Percentiles rank a stretch among this genome's conserved stretches.
Evolutionary conservation across 2,113 vertebrate species (phyloP).

Genomic region (Litocranius walleri): DNA sequence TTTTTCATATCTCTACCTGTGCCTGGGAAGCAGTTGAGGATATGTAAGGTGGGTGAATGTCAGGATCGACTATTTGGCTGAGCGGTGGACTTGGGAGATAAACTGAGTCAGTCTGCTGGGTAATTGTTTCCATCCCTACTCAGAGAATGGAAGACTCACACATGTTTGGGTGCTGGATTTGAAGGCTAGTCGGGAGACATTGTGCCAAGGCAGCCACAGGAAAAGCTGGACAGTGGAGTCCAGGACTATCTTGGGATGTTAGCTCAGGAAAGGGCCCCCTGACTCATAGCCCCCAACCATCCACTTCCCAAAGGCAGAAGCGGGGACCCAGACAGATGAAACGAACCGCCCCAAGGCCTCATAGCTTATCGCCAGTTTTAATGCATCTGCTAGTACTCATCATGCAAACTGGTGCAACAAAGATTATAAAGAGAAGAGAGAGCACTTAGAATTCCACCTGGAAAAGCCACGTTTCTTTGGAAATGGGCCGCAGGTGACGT

Average conservation of each 20-base stretch:
- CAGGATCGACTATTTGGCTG: neutral
- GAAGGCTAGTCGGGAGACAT: neutral
- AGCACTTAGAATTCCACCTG: conserved; percentile 37
- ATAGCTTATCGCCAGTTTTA: neutral
- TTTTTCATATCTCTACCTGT: neutral
- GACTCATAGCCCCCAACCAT: neutral
- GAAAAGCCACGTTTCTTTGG: conserved; percentile 62
- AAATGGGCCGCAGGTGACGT: conserved; percentile 57
- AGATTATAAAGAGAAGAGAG: neutral
- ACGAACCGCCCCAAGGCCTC: neutral
- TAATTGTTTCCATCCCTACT: neutral
- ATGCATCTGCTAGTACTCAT: neutral
- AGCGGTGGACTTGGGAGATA: neutral
- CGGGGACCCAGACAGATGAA: neutral
- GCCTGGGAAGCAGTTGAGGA: neutral
- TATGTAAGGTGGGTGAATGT: neutral
- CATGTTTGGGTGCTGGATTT: neutral
- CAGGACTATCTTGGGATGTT: neutral
- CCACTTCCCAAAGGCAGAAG: neutral
- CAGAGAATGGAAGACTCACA: neutral
- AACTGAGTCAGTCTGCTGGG: neutral
- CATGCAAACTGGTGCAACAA: neutral
- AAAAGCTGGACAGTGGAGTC: neutral
- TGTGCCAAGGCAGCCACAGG: neutral
- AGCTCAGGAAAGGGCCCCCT: neutral